These are phyloP conservation scores for Albula glossodonta DNA, from an alignment of 2,113 vertebrate genomes.

Conservation along the genomic window DNA sequence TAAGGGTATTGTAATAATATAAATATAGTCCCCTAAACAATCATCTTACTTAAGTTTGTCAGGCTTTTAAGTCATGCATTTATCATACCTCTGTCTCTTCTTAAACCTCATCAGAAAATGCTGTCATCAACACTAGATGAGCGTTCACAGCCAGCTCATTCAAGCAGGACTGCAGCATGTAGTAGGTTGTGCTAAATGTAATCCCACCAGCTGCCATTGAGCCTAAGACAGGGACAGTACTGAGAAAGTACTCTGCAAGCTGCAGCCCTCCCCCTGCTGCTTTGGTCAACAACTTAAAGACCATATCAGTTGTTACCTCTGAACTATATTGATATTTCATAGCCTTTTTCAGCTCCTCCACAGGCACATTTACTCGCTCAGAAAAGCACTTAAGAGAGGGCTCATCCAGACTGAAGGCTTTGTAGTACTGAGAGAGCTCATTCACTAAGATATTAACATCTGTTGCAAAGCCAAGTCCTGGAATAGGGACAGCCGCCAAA, in stretches of 20 bases:
- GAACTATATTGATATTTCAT: neutral
- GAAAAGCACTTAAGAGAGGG: neutral
- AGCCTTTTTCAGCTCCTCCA: neutral
- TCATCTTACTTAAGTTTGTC: too few species aligned
- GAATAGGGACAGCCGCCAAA: conserved; percentile 58
- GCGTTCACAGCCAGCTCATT: conserved; percentile 60
- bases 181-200: conserved; percentile 56
- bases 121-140: conserved; percentile 55
- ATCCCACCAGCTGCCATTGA: conserved; percentile 54
- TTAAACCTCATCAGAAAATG: conserved; percentile 35
- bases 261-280: conserved; percentile 26
- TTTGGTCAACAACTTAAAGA: neutral
- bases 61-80: too few species aligned
- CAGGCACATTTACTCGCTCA: neutral
- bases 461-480: conserved; percentile 49
- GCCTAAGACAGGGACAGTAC: conserved; percentile 56
- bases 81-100: too few species aligned
- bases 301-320: neutral
- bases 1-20: too few species aligned
- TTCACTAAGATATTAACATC: conserved; percentile 54
- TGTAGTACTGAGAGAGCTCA: conserved; percentile 53
- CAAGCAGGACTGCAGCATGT: conserved; percentile 57
- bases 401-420: conserved; percentile 43
- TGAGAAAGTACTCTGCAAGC: conserved; percentile 47
- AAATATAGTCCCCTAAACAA: too few species aligned